phyloP scores from a whole-genome alignment of 2,113 vertebrate species.

The Prunella fulvescens region DNA sequence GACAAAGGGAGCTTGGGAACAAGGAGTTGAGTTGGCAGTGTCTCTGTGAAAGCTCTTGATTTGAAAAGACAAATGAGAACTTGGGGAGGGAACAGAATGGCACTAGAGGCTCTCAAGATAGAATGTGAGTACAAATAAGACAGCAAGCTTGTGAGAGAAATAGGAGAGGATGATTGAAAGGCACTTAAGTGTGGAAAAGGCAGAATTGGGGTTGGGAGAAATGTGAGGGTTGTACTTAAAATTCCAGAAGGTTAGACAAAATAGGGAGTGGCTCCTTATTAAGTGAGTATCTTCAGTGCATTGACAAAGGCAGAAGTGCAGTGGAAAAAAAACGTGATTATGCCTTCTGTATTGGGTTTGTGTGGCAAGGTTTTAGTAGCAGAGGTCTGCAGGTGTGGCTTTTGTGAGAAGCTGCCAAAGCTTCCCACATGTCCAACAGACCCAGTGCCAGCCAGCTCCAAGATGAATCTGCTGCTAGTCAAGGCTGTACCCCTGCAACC shows the following conservation, averaged over 20 bases:
- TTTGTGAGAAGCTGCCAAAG: not conserved
- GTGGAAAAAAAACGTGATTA: not conserved
- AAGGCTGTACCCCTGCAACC: not conserved
- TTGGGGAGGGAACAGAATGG: not conserved
- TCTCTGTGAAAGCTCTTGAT: not conserved
- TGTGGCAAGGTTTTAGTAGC: not conserved
- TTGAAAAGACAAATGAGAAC: not conserved
- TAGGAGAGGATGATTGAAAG: not conserved
- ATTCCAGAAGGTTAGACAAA: not conserved
- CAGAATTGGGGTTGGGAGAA: not conserved
- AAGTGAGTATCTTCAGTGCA: not conserved
- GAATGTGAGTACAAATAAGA: not conserved
- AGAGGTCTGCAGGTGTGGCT: not conserved
- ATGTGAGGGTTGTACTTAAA: not conserved
- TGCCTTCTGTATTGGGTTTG: not conserved
- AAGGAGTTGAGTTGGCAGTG: not conserved
- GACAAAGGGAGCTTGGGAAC: not conserved
- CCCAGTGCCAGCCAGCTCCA: not conserved
- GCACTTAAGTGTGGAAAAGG: not conserved
- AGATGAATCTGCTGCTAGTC: not conserved
- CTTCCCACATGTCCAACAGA: not conserved
- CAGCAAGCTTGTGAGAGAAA: not conserved
- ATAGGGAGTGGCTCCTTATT: not conserved
- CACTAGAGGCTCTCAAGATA: not conserved
- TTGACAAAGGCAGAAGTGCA: not conserved